These are phyloP conservation scores for Schizothorax lantsangensis DNA, from an alignment of 2,797 vertebrate species.

Conservation along the genomic window DNA sequence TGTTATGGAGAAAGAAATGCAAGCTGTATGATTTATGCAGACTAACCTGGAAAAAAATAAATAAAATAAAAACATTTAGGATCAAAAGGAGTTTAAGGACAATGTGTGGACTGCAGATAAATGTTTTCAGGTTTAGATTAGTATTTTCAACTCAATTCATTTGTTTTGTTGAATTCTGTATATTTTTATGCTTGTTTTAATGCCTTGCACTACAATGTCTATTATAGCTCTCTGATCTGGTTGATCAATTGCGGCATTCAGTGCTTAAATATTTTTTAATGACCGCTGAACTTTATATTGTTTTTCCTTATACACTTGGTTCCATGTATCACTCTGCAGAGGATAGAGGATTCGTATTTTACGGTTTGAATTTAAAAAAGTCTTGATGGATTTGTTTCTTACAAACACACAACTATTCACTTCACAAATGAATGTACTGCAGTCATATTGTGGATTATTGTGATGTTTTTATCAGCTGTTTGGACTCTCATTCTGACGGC, in stretches of 20 bases:
- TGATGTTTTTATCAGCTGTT: too few relatives aligned
- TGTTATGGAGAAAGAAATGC: conserved; percentile 27
- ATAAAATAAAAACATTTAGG: not conserved
- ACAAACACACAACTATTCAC: too few relatives aligned
- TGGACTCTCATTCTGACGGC: too few relatives aligned
- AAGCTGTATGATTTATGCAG: conserved; percentile 12
- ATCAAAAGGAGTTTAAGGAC: not conserved
- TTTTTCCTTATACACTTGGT: not conserved
- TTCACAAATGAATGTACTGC: too few relatives aligned
- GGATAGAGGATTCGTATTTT: too few relatives aligned
- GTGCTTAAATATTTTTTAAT: not conserved
- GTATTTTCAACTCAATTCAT: not conserved
- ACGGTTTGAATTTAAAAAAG: too few relatives aligned
- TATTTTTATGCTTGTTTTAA: not conserved
- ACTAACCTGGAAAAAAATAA: not conserved
- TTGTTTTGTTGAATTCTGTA: not conserved
- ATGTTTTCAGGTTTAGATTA: not conserved
- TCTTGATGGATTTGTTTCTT: too few relatives aligned
- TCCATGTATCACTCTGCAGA: not conserved
- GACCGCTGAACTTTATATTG: not conserved
- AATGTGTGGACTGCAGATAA: not conserved
- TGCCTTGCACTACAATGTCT: not conserved
- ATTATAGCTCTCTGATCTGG: not conserved
- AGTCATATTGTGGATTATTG: too few relatives aligned
- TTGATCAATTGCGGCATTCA: not conserved